Evolutionary conservation across 2,797 vertebrate genomes (phyloP).

Genomic region (Cossypha caffra): DNA sequence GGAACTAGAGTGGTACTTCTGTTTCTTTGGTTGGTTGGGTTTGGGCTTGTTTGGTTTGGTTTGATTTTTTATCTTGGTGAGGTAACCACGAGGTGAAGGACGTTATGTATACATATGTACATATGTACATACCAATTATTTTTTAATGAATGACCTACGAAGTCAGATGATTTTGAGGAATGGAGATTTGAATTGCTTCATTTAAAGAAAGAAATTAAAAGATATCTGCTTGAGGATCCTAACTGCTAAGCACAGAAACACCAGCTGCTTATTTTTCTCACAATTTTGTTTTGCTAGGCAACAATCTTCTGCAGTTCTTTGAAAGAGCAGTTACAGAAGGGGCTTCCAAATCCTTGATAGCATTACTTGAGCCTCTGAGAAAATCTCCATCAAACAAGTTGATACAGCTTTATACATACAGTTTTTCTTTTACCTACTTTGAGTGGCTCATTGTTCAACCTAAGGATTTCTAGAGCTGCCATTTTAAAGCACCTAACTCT

Average conservation of each 20-base stretch:
- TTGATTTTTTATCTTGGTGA: background rate
- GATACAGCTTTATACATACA: background rate
- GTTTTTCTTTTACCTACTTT: background rate
- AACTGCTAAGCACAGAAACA: background rate
- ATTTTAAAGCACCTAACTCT: background rate
- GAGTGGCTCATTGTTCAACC: background rate
- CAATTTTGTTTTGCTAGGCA: background rate
- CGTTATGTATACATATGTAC: rapidly evolving
- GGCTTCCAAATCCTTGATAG: background rate
- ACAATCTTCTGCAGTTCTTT: background rate
- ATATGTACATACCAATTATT: background rate
- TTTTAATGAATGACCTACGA: background rate
- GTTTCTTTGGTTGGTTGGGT: background rate
- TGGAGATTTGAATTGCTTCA: background rate
- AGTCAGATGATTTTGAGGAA: background rate
- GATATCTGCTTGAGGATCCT: background rate
- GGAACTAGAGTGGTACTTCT: background rate
- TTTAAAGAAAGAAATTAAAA: background rate
- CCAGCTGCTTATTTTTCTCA: background rate
- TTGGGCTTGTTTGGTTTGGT: too few relatives aligned
- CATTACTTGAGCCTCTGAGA: background rate
- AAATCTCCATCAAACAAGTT: background rate
- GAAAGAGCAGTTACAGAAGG: background rate
- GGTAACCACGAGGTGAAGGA: background rate
- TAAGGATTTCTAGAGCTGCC: background rate